phyloP scores from a whole-genome alignment of 2,888 invertebrate species.

The Matsumyia berberina region DNA sequence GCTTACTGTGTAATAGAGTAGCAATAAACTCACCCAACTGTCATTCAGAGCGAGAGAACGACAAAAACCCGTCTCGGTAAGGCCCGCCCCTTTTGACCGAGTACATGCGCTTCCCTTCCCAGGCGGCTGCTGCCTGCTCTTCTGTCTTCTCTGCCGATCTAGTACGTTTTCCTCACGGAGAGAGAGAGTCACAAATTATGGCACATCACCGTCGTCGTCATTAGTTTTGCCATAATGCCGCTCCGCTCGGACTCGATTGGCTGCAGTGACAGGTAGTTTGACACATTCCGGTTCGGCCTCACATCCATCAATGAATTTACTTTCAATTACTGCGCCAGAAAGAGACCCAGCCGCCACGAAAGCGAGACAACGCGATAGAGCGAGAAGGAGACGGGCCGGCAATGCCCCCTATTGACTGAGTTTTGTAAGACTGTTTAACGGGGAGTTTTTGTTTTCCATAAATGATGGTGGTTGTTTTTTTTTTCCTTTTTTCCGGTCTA shows the following conservation, averaged over 20 bases:
- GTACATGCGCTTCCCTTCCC: conserved; percentile 52
- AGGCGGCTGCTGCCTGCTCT: background rate
- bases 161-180: conserved; percentile 54
- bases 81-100: conserved; percentile 54
- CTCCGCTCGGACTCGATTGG: conserved; percentile 63
- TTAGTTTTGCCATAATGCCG: conserved; percentile 50
- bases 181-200: conserved; percentile 59
- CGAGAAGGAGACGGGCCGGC: conserved; percentile 39
- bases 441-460: conserved; percentile 73
- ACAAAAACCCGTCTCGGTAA: conserved; percentile 41
- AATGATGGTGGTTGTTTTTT: conserved; percentile 71
- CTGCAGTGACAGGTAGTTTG: conserved; percentile 74
- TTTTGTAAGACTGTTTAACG: conserved; percentile 69
- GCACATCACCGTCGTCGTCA: conserved; percentile 38
- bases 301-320: conserved; percentile 76
- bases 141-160: conserved; percentile 9
- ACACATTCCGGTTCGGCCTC: conserved; percentile 75
- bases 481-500: conserved; percentile 69
- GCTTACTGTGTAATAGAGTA: conserved; percentile 76
- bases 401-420: conserved; percentile 74
- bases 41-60: conserved; percentile 67
- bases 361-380: background rate
- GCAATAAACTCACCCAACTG: conserved; percentile 74
- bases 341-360: conserved; percentile 18
- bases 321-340: conserved; percentile 68